A percentile compares a stretch with the other conserved stretches of the same genome.
phyloP scores from a whole-genome alignment of 2,113 vertebrate genomes.

The Kryptolebias marmoratus region DNA sequence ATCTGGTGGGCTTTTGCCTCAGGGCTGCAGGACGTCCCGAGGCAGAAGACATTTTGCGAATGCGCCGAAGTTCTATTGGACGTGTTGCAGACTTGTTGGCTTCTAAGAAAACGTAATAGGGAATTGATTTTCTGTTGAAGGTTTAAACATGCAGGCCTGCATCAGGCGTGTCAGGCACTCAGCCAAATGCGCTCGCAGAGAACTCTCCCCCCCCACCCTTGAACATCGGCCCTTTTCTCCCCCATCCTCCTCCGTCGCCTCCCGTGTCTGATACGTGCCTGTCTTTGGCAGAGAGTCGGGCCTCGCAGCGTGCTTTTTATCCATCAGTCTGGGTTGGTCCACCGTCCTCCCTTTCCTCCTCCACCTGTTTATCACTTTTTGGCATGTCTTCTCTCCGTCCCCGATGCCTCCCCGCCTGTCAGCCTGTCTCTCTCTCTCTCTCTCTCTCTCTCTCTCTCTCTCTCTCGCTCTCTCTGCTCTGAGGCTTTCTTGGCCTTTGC shows the following conservation, averaged over 20 bases:
- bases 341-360: constrained; percentile 34
- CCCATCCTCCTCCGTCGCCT: constrained; percentile 22
- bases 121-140: neutral
- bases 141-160: constrained; percentile 5
- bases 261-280: constrained; percentile 46
- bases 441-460: constrained; percentile 17
- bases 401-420: neutral
- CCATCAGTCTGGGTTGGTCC: constrained; percentile 22
- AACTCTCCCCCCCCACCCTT: constrained; percentile 26
- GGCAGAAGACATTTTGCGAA: constrained; percentile 1
- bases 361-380: constrained; percentile 50
- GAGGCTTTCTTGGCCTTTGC: constrained; percentile 41
- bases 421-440: constrained; percentile 11
- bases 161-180: constrained; percentile 15
- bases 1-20: neutral
- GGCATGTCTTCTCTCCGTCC: constrained; percentile 20
- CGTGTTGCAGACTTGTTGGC: no score
- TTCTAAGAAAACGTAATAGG: neutral
- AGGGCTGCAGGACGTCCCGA: constrained; percentile 12
- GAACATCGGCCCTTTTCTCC: constrained; percentile 18
- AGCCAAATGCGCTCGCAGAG: neutral
- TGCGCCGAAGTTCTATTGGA: neutral
- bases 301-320: constrained; percentile 63
- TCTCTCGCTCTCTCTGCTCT: constrained; percentile 26
- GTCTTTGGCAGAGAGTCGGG: constrained; percentile 47